Evolutionary conservation across 2,888 invertebrate genomes (phyloP), one percentile per base, ranked within the genome.

Genomic region (Oscheius onirici): DNA sequence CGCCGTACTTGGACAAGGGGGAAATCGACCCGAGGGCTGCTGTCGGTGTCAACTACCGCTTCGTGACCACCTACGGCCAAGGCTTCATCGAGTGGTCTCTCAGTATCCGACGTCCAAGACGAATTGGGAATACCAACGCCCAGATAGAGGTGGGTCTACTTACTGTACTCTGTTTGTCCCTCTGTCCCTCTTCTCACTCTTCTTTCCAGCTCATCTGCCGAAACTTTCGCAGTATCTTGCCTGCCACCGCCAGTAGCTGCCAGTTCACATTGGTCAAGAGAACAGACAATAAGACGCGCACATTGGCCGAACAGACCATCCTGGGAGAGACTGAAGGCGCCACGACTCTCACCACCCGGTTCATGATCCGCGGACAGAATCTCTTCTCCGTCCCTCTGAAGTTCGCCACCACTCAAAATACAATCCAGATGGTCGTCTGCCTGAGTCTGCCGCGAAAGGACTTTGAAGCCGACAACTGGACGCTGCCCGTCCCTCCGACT

Each of bases 391-490:
- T 15, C 26, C n/a, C 26, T 11, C 26, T 55, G 55, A 55, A 8
- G 17, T 13, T 11, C 15, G 1, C 22, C 11, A n/a, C 28, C 11
- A 20, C 17, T 8, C 24, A 55, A 2, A 26, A 26, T 2, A 55
- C n/a, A 20, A 28, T 55, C 28, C 22, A 26, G 34, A 11, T 55
- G 28, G n/a, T n/a, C 11, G 3, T 58, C 13, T 41, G 20, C 3
- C 5, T 58, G 17, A 58, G 17, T 40, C 40, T 58, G 58, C 58
- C 58, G 17, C 34, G 17, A 20, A 40, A 28, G 24, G 20, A n/a
- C 34, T 58, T 58, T 20, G 58, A 58, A 20, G 58, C 41, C 13
- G 20, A 17, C 41, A 8, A 40, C 17, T 58, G 58, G 58, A 40
- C 20, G n/a, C 15, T 17, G 2, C 17, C 58, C 2, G 13, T 58